These are phyloP conservation scores for Papilio demoleus DNA, from an alignment of 2,888 invertebrate genomes.

Conservation along the genomic window DNA sequence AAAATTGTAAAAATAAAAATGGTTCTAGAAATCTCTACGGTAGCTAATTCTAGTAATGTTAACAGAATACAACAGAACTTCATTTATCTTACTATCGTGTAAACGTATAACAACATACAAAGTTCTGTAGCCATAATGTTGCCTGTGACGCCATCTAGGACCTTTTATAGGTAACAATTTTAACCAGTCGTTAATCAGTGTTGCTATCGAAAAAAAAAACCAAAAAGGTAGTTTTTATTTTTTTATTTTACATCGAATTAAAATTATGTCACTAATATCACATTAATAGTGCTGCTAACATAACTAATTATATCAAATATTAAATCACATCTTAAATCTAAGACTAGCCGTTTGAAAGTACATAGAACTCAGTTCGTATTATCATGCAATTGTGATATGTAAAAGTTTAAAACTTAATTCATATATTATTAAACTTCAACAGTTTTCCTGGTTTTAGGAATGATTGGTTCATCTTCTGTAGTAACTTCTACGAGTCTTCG, in stretches of 20 bases:
- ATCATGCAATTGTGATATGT: conserved; percentile 78
- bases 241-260: conserved; percentile 61
- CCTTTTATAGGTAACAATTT: background rate
- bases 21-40: too few relatives aligned
- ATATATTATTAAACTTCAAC: conserved; percentile 69
- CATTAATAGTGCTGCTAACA: conserved; percentile 74
- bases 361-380: conserved; percentile 70
- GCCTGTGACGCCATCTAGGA: conserved; percentile 1
- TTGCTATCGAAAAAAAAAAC: conserved; percentile 12
- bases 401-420: conserved; percentile 40
- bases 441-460: conserved; percentile 78
- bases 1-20: too few relatives aligned
- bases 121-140: background rate
- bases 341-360: conserved; percentile 76
- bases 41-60: too few relatives aligned
- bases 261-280: conserved; percentile 78
- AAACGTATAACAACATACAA: too few relatives aligned
- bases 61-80: too few relatives aligned
- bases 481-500: conserved; percentile 84
- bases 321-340: conserved; percentile 66
- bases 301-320: conserved; percentile 47
- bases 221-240: conserved; percentile 42
- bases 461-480: conserved; percentile 75
- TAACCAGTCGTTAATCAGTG: background rate
- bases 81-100: too few relatives aligned